A percentile compares a stretch with the other conserved stretches of the same genome.
phyloP scores from a whole-genome alignment of 2,797 vertebrate genomes.

The Thunnus albacares region DNA sequence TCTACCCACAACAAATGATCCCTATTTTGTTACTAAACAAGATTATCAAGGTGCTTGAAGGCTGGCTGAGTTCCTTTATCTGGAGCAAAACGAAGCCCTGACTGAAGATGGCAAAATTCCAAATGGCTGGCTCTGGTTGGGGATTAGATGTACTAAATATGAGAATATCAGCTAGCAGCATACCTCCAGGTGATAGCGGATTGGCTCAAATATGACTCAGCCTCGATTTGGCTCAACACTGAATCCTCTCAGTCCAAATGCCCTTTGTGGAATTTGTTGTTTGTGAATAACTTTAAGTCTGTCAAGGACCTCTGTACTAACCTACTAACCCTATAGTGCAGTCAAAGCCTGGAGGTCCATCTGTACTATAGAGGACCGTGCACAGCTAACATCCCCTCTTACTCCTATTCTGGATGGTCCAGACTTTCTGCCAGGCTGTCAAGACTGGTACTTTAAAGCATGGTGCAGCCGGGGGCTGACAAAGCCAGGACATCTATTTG shows the following conservation, averaged over 20 bases:
- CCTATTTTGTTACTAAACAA: background rate
- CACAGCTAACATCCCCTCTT: background rate
- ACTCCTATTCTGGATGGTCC: background rate
- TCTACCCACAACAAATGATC: constrained; percentile 16
- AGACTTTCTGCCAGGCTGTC: background rate
- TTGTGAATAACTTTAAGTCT: background rate
- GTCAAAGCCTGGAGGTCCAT: background rate
- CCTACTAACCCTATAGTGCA: background rate
- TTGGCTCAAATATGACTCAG: too few relatives aligned
- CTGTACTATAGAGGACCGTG: background rate
- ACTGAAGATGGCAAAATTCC: background rate
- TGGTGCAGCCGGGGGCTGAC: too few relatives aligned
- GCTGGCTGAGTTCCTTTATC: constrained; percentile 2
- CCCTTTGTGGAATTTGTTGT: background rate
- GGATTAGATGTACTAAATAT: background rate
- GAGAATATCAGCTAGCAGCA: background rate
- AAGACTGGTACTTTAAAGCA: too few relatives aligned
- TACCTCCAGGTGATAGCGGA: background rate
- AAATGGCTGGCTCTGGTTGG: background rate
- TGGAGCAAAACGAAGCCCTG: background rate
- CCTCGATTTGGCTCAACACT: background rate
- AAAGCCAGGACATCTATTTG: too few relatives aligned
- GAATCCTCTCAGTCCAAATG: constrained; percentile 2
- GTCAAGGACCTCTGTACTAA: background rate
- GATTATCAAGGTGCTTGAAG: constrained; percentile 24